Evolutionary conservation across 1,140 invertebrate genomes (phyloP).

Genomic region (Drosophila athabasca): DNA sequence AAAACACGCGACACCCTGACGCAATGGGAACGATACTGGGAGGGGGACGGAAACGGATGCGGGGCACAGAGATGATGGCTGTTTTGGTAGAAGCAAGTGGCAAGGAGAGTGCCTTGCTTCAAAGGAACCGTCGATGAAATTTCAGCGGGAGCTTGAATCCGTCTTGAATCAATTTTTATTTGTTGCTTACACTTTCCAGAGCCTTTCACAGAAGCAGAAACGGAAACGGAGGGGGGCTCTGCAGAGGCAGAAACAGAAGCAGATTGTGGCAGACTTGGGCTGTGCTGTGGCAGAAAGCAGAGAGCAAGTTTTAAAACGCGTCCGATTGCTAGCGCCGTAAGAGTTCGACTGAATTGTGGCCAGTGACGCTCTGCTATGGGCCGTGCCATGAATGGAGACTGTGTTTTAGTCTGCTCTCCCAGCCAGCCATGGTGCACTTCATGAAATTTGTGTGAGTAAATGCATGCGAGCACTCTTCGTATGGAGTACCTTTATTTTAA

Average conservation of each 20-base stretch:
- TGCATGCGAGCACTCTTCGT: no score
- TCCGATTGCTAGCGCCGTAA: constrained; percentile 65
- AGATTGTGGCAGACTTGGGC: no score
- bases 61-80: not conserved
- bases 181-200: constrained; percentile 25
- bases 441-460: no score
- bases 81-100: not conserved
- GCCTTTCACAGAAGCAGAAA: no score
- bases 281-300: not conserved
- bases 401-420: no score
- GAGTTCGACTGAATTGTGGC: constrained; percentile 55
- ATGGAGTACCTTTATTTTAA: no score
- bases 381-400: not conserved
- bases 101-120: no score
- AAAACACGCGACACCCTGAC: constrained; percentile 3
- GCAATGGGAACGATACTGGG: not conserved
- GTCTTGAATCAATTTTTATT: not conserved
- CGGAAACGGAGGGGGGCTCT: no score
- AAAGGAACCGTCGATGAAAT: constrained; percentile 8
- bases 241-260: no score
- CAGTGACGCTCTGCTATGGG: constrained; percentile 6
- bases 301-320: constrained; percentile 51
- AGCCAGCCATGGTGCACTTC: no score
- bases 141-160: not conserved
- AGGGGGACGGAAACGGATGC: not conserved